Evolutionary conservation across 2,113 vertebrate species (phyloP).

Genomic region (Himantopus leucocephalus): DNA sequence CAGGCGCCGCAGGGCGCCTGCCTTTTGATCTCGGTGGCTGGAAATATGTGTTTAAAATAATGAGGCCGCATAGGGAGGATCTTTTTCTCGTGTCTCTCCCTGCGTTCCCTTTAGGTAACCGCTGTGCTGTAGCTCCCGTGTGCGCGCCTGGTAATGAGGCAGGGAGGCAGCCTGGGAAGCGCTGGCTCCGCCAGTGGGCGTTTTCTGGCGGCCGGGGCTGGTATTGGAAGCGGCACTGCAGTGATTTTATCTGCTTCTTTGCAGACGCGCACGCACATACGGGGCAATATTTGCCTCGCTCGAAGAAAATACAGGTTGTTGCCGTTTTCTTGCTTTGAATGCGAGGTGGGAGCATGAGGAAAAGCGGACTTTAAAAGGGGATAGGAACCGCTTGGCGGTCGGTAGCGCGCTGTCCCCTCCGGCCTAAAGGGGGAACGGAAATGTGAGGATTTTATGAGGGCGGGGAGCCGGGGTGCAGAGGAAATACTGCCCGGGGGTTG

Average conservation of each 20-base stretch:
- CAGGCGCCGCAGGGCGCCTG: background rate
- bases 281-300: background rate
- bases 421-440: constrained; percentile 23
- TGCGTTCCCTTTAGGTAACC: background rate
- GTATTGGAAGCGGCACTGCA: constrained; percentile 58
- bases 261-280: background rate
- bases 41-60: background rate
- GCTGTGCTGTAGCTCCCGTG: background rate
- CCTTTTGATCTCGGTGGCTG: background rate
- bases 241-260: constrained; percentile 33
- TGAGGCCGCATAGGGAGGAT: background rate
- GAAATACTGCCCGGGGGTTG: background rate
- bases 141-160: background rate
- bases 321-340: background rate
- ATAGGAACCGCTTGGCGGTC: background rate
- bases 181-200: constrained; percentile 73
- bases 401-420: background rate
- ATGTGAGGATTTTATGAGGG: constrained; percentile 34
- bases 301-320: background rate
- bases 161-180: constrained; percentile 42
- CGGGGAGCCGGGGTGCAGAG: background rate
- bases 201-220: constrained; percentile 51
- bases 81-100: background rate
- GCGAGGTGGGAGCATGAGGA: constrained; percentile 34
- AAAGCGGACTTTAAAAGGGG: constrained; percentile 15